These are phyloP conservation scores for Atta colombica DNA, from an alignment of 1,140 invertebrate genomes.

Conservation along the genomic window DNA sequence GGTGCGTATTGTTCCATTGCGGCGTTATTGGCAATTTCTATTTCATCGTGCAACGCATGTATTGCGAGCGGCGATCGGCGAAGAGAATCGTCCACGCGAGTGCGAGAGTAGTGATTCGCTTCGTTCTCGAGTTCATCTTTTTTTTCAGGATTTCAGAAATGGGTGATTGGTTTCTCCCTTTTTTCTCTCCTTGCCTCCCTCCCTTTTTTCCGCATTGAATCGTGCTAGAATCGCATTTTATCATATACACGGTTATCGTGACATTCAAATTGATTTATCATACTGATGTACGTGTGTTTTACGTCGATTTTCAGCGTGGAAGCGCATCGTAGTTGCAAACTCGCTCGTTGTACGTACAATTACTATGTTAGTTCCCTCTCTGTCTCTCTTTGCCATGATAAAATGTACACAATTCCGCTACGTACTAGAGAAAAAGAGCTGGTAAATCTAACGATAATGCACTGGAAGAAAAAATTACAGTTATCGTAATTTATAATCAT, in stretches of 20 bases:
- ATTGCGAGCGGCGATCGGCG: constrained; percentile 27
- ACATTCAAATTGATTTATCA: constrained; percentile 42
- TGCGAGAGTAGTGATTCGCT: constrained; percentile 14
- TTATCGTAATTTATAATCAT: no score
- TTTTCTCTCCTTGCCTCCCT: background rate
- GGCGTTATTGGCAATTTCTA: constrained; percentile 59
- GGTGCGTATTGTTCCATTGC: constrained; percentile 42
- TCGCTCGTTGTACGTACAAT: background rate
- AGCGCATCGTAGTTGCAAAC: constrained; percentile 1
- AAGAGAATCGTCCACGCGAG: background rate
- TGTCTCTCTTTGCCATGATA: background rate
- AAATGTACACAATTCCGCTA: background rate
- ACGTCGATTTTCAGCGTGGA: constrained; percentile 10
- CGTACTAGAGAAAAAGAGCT: background rate
- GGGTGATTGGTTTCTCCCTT: background rate
- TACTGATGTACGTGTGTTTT: background rate
- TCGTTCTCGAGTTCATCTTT: background rate
- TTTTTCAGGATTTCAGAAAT: constrained; percentile 26
- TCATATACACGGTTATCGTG: constrained; percentile 15
- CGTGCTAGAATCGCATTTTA: constrained; percentile 25
- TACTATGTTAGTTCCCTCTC: background rate
- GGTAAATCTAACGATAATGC: background rate
- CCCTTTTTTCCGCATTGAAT: background rate
- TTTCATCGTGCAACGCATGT: constrained; percentile 1
- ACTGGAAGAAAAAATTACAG: no score